phyloP scores from a whole-genome alignment of 2,888 invertebrate species.

The Holacanthella duospinosa region DNA sequence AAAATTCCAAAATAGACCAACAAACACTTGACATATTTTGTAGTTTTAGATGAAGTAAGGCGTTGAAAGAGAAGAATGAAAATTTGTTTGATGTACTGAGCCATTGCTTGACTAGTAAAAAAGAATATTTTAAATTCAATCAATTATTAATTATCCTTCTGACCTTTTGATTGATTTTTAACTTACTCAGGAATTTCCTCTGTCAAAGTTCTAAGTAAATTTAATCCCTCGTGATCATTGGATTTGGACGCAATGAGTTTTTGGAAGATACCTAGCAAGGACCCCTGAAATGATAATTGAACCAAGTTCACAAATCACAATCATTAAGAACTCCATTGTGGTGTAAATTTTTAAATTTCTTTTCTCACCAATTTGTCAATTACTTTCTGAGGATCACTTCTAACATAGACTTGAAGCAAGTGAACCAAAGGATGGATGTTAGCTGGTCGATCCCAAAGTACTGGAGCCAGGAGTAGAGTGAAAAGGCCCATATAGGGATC shows the following conservation, averaged over 20 bases:
- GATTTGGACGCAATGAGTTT: conserved; percentile 89
- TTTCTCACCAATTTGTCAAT: conserved; percentile 59
- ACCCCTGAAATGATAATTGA: conserved; percentile 40
- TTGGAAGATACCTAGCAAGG: conserved; percentile 83
- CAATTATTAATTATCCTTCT: background rate
- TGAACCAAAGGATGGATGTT: conserved; percentile 88
- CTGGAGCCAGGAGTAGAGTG: conserved; percentile 77
- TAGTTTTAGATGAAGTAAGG: conserved; percentile 83
- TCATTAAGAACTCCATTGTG: too few relatives aligned
- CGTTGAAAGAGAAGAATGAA: conserved; percentile 88
- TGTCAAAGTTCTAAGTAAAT: conserved; percentile 74
- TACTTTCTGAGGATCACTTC: conserved; percentile 59
- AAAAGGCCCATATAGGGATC: conserved; percentile 80
- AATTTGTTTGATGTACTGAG: conserved; percentile 71
- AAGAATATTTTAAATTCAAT: background rate
- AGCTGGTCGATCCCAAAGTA: conserved; percentile 85
- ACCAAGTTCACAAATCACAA: background rate
- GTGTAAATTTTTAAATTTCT: background rate
- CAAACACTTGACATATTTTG: conserved; percentile 81
- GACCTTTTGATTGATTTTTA: background rate
- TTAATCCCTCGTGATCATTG: conserved; percentile 94
- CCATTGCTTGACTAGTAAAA: conserved; percentile 54
- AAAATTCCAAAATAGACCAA: conserved; percentile 85
- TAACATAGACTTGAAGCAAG: conserved; percentile 77
- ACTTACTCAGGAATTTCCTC: conserved; percentile 70